Percentiles rank a stretch among this genome's conserved stretches.
Conservation (phyloP, 2,888 invertebrate species). For the Lasioglossum vierecki region DNA sequence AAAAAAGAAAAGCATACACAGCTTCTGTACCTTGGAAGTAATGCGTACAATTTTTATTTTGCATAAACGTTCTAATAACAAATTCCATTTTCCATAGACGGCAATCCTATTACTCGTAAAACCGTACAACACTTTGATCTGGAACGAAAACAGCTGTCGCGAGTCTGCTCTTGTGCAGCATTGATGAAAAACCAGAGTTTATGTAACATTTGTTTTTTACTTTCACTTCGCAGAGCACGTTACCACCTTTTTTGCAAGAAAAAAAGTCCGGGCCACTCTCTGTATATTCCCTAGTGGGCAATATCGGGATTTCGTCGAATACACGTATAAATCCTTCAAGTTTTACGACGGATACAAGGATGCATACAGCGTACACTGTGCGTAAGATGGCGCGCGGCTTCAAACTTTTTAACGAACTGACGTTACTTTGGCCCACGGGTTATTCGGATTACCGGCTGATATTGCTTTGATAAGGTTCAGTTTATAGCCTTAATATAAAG, state of each 20-base stretch:
- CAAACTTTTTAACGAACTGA: constrained; percentile 58
- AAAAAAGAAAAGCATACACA: no score
- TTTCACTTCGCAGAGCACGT: background rate
- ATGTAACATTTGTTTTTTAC: background rate
- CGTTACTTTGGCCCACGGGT: constrained; percentile 20
- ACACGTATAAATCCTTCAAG: constrained; percentile 31
- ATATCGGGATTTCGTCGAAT: constrained; percentile 43
- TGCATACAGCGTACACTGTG: constrained; percentile 18
- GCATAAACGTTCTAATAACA: background rate
- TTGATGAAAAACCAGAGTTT: constrained; percentile 2
- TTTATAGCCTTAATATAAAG: constrained; percentile 33
- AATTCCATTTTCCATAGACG: background rate
- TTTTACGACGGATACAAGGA: constrained; percentile 25
- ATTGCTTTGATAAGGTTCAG: constrained; percentile 24
- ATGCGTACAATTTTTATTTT: background rate
- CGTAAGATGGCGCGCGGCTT: constrained; percentile 34
- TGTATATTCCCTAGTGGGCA: background rate
- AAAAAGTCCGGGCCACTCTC: background rate
- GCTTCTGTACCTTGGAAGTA: background rate
- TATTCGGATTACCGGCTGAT: constrained; percentile 25
- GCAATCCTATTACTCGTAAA: background rate
- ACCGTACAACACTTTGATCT: background rate
- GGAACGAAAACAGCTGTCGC: background rate
- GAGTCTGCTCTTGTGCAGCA: background rate
- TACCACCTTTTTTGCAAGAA: background rate